phyloP scores from a whole-genome alignment of 2,797 vertebrate species.

The Schizothorax lantsangensis region DNA sequence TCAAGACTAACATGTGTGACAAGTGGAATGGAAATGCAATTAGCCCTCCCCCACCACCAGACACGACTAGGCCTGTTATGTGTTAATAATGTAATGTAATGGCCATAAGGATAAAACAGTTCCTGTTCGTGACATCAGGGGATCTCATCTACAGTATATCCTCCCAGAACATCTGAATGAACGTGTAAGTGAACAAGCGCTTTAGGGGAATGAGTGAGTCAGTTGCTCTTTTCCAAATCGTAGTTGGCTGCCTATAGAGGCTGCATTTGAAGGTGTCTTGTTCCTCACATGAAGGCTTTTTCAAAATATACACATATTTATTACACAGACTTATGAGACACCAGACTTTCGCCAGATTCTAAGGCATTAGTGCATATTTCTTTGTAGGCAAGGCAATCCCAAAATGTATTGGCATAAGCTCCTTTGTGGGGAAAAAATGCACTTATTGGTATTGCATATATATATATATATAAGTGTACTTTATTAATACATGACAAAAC shows the following conservation, averaged over 20 bases:
- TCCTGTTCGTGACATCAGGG: slow-evolving; percentile 21
- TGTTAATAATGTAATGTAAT: slow-evolving; percentile 14
- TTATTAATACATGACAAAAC: no score
- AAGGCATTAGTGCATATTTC: neutral
- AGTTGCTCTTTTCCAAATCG: neutral
- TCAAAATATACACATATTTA: neutral
- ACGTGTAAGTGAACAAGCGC: slow-evolving; percentile 5
- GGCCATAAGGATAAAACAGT: neutral
- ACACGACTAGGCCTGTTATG: neutral
- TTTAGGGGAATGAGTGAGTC: neutral
- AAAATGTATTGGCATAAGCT: neutral
- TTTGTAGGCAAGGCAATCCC: neutral
- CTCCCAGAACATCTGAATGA: neutral
- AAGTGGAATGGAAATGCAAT: slow-evolving; percentile 38
- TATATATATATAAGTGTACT: no score
- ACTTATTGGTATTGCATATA: neutral
- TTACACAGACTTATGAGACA: neutral
- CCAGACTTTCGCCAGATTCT: neutral
- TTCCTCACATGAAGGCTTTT: neutral
- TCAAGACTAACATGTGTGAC: slow-evolving; percentile 18
- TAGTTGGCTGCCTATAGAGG: neutral
- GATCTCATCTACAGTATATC: slow-evolving; percentile 6
- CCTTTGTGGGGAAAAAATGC: neutral
- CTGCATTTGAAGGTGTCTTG: neutral
- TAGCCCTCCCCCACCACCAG: neutral